Evolutionary conservation across 2,797 vertebrate species (phyloP).

Genomic region (Octomys mimax): DNA sequence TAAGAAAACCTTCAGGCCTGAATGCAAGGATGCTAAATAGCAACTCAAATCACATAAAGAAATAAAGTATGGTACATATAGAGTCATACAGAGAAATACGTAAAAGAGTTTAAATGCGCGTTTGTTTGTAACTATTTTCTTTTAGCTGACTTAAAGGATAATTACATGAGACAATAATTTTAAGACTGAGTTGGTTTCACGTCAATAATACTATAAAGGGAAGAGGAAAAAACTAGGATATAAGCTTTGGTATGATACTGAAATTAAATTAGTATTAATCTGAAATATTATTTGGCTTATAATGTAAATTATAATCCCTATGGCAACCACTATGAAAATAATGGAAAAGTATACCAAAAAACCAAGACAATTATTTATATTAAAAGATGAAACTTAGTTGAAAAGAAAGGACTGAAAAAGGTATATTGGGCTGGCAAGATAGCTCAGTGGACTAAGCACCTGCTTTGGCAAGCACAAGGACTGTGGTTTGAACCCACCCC

Average conservation of each 20-base stretch:
- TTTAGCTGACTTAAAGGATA: not conserved
- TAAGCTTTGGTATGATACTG: not conserved
- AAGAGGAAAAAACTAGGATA: not conserved
- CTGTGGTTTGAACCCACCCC: no score
- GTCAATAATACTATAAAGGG: not conserved
- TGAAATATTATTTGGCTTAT: not conserved
- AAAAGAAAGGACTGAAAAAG: not conserved
- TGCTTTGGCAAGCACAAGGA: no score
- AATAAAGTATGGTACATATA: not conserved
- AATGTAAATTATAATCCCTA: not conserved
- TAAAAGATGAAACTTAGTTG: not conserved
- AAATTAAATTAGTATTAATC: not conserved
- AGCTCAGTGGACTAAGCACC: no score
- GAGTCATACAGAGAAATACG: not conserved
- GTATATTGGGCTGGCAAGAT: no score
- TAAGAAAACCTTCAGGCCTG: not conserved
- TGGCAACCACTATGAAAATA: not conserved
- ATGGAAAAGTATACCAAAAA: not conserved
- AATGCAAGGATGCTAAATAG: not conserved
- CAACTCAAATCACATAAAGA: not conserved
- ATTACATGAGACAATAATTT: not conserved
- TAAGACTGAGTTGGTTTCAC: not conserved
- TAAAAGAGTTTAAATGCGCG: not conserved
- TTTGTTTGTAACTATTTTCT: not conserved
- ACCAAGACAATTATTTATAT: not conserved